Percentiles rank a stretch among this genome's conserved stretches.
Conservation (phyloP, 2,113 vertebrate genomes). For the Perca flavescens region DNA sequence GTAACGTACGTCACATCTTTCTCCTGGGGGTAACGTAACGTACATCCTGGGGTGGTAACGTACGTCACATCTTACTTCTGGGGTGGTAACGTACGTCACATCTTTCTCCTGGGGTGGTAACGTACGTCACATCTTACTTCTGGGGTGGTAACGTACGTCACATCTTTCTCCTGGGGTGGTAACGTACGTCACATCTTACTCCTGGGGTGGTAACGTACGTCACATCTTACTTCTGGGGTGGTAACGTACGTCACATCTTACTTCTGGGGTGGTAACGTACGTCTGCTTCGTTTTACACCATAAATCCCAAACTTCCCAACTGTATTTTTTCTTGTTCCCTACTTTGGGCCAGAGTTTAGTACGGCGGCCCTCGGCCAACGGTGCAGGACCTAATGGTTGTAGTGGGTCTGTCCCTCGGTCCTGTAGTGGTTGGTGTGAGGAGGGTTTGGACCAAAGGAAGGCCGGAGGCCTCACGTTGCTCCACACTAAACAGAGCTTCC, state of each 20-base stretch:
- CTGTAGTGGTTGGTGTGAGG: conserved; percentile 5
- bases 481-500: conserved; percentile 49
- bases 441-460: conserved; percentile 14
- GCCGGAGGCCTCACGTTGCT: conserved; percentile 46
- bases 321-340: background rate
- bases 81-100: background rate
- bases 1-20: too few species aligned
- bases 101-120: too few species aligned
- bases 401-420: conserved; percentile 10
- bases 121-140: too few species aligned
- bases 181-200: too few species aligned
- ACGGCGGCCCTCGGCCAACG: conserved; percentile 11
- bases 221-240: conserved; percentile 1
- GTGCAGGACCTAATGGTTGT: conserved; percentile 27
- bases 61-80: background rate
- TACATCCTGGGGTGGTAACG: too few species aligned
- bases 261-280: too few species aligned
- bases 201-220: background rate
- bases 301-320: background rate
- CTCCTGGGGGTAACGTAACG: too few species aligned
- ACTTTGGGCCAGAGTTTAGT: background rate
- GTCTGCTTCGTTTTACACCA: background rate
- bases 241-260: background rate
- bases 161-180: too few species aligned
- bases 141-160: too few species aligned